Base-by-base conservation (phyloP, 2,888 invertebrate genomes). In the Eristalinus sepulchralis region DNA sequence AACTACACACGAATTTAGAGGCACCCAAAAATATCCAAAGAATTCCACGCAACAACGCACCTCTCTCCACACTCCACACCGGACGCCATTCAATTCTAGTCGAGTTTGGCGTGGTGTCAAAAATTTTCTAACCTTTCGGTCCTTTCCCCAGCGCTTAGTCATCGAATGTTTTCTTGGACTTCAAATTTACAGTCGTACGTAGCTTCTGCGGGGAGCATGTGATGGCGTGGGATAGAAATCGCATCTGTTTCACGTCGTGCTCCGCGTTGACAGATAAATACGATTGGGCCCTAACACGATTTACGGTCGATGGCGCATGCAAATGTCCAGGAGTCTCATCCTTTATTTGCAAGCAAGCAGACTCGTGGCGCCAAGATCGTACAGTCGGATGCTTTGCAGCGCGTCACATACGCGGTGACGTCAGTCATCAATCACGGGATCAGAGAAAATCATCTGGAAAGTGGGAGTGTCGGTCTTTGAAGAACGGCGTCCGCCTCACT, bases 141-240 rank as follows among this genome's bases (percentile, higher is more conserved):
- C 10, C 34, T 9, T 31, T 33, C 57, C 53, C 33, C 55, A 34
- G 68, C 22, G 31, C 8, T 34, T 68, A 57, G 68, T 57, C 68
- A 68, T 57, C 20, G 3, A n/a, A 34, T 34, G n/a, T 34, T 13
- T 57, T 57, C 31, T 34, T 36, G 55, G 34, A 68, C 55, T 34
- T 20, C 20, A 68, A 68, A 22, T 57, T 34, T 57, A 68, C 24
- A n/a, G 22, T 68, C 68, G 10, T 10, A 68, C 68, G 68, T 68
- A 57, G 68, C 57, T 22, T 33, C 24, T 31, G 2, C 5, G 27
- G 22, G 11, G n/a, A n/a, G n/a, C 68, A 68, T 57, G 34, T 57
- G 68, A 33, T 24, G 11, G 67, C 33, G 67, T 67, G 67, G 67
- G 67, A 57, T 57, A 11, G 11, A 27, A 11, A 24, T 6, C 11